Percentiles rank a stretch among this genome's conserved stretches.
Evolutionary conservation across 2,797 vertebrate genomes (phyloP).

Genomic region (Phalloptychus januarius): DNA sequence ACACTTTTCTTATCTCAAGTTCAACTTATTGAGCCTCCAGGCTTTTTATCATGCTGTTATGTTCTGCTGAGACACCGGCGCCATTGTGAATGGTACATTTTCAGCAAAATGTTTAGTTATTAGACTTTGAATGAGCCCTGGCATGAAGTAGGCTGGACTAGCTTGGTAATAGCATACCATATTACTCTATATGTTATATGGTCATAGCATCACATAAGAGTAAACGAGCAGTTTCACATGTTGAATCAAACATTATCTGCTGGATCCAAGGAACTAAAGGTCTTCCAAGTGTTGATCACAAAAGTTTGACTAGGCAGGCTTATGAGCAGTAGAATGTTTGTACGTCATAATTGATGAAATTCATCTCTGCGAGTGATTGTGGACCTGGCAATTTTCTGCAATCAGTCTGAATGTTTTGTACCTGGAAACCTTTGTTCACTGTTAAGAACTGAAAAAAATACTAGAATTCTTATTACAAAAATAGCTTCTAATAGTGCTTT

Average conservation of each 20-base stretch:
- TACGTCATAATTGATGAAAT: neutral
- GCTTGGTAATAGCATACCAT: neutral
- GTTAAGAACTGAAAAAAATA: neutral
- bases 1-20: neutral
- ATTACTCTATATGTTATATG: neutral
- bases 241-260: neutral
- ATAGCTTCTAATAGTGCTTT: neutral
- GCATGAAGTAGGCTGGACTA: neutral
- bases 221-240: neutral
- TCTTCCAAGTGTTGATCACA: neutral
- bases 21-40: neutral
- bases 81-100: neutral
- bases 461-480: neutral
- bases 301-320: neutral
- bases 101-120: neutral
- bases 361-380: neutral
- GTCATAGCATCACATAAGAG: neutral
- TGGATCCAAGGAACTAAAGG: neutral
- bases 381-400: neutral
- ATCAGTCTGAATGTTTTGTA: neutral
- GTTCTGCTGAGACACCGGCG: neutral
- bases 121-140: neutral
- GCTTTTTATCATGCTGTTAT: neutral
- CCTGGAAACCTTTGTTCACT: neutral
- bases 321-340: neutral